Base-by-base conservation (phyloP, 2,113 vertebrate genomes). In the Platysternon megacephalum region DNA sequence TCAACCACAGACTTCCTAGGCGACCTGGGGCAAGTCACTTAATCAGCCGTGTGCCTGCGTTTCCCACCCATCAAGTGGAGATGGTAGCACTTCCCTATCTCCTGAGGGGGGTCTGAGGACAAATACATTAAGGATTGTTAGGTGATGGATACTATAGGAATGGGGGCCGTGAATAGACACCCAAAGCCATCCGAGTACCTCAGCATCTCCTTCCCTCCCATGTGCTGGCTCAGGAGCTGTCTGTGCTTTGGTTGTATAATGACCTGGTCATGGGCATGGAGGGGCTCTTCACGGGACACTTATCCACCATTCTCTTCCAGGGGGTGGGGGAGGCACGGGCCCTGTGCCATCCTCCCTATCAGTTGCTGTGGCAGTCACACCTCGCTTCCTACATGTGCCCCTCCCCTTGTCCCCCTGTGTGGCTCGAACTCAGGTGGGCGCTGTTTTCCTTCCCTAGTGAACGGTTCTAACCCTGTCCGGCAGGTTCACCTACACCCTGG, bases 401-500 rank as follows among this genome's bases (percentile, higher is more conserved):
- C n/a, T 74, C 5, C 17, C 68, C 35, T 24, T 74, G 35, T 24
- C 39, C 17, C 68, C 11, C 7, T 11, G 68, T 16, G 58, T 9
- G 65, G 35, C 35, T 28, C 2, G 3, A 3, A 46, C 12, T 26
- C 42, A 76, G 42, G 42, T 10, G 24, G 24, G 42, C 12, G 13
- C 22, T 19, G 81, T 53, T 55, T 16, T 56, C 39, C 26, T 55
- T 56, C 68, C 24, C 28, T 82, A 17, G 7, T 11, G 0, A 0
- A 80, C 84, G 52, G 10, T 8, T 35, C 52, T 21, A 29, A 4
- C 88, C 24, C 49, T 97, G 72, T 65, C 78, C 29, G 84, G 39
- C 98, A 99, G 99, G 95, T 99, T 99, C 97, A 99, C 99, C 14
- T 99, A 99, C 91, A 99, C 99, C 1, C 97, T 99, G 21, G 99